Evolutionary conservation across 2,113 vertebrate species (phyloP), one percentile per base, ranked within the genome.

Genomic region (Gallinago media): DNA sequence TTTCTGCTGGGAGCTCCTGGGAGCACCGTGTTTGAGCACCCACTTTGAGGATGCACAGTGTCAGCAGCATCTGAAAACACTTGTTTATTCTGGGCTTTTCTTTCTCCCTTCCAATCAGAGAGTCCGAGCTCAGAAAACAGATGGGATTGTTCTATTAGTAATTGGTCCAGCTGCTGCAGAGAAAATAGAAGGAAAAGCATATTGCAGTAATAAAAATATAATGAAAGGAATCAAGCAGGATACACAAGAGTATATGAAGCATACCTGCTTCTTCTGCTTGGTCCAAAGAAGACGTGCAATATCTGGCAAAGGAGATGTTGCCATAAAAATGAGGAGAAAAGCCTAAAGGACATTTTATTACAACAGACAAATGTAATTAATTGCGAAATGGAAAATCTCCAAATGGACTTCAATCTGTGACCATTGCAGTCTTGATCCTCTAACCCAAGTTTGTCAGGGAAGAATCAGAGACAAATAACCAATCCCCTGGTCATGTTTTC

Each of bases 121-220:
- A 89, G 95, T 38, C 92, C 97, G 20, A 98, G 97, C 62, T 98
- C 96, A 20, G 98, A 96, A 94, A 97, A 97, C 44, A 98, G 96
- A 76, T 98, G 97, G 66, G 97, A 97, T 97, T 98, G 97, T 84
- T 99, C 98, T 70, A 96, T 97, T 91, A 98, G 83, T 80, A 99
- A 97, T 56, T 98, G 96, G 88, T 98, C 98, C 97, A 99, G 98
- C 95, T 99, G 98, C 98, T 99, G 59, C 63, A 96, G 93, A 96
- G 94, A 91, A 97, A 94, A 52, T 91, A 78, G 36, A 89, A 84
- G 11, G 78, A 81, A 87, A 95, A 78, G 9, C 77, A 92, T 88
- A 94, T 85, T 94, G 76, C 52, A 79, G 68, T 90, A 89, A 92
- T 94, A 92, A 95, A 92, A 93, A 91, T 81, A 85, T 82, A 90